Base-by-base conservation (phyloP, 2,888 invertebrate species). In the Xylota segnis region DNA sequence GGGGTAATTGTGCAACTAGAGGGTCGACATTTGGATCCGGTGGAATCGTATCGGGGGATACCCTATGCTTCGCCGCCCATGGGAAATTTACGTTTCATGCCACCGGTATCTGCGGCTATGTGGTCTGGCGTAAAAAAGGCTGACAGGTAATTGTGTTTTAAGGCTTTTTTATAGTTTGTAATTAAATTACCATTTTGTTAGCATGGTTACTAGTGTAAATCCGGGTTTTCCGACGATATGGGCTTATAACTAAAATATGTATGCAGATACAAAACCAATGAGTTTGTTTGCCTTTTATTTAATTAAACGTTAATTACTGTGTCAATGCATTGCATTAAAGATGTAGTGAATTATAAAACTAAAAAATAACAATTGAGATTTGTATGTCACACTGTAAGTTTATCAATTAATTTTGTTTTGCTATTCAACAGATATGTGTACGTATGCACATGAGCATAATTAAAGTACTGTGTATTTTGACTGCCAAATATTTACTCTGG, bases 51-150 rank as follows among this genome's bases (percentile, higher is more conserved):
- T 92, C 94, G 97, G 65, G 98, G 98, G 6, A 96, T 99, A 81
- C 98, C 98, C 5, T 99, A 98, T 92, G 99, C 98, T 29, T 97
- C 98, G 59, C 96, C 98, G 23, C 98, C 98, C 37, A 93, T 96
- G 52, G 98, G 97, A 5, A 95, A 96, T 77, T 93, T 98, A 83
- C 94, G 99, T 81, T 99, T 99, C 92, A 98, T 98, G 98, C 98
- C 98, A 10, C 98, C 98, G 18, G 98, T 98, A 23, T 97, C 97
- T 82, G 97, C 98, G 29, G 97, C 97, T 70, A 95, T 97, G 91
- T 98, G 98, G 98, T 95, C 96, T 74, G 97, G 97, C 45, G 96
- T 98, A 52, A 96, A 97, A 92, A 95, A 96, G 89, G 97, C 97
- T 87, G 97, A 97, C 92, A 94, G 94, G 89, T 92, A 89, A 91